phyloP scores from a whole-genome alignment of 2,888 invertebrate species.

The Xestia xanthographa region DNA sequence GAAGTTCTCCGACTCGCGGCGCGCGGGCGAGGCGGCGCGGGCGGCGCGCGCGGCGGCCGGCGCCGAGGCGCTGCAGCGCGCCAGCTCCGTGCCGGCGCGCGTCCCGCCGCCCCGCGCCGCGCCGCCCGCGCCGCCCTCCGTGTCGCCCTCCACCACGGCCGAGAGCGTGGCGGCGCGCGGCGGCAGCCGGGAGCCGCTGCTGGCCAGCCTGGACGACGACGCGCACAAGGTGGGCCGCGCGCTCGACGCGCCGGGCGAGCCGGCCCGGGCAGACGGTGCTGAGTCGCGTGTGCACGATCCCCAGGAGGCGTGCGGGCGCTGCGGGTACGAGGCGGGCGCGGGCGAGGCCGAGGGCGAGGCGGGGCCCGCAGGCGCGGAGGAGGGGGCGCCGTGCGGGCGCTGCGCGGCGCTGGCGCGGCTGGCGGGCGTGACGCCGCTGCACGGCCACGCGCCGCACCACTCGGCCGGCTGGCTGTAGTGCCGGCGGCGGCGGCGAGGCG shows the following conservation, averaged over 20 bases:
- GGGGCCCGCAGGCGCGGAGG: constrained; percentile 49
- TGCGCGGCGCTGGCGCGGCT: constrained; percentile 92
- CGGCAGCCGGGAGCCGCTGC: constrained; percentile 92
- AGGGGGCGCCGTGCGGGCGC: constrained; percentile 84
- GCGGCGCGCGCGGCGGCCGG: constrained; percentile 61
- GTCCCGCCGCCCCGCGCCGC: constrained; percentile 75
- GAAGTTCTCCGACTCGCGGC: constrained; percentile 95
- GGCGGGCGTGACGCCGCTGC: constrained; percentile 94
- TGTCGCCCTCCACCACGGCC: constrained; percentile 69
- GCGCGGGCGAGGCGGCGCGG: constrained; percentile 84
- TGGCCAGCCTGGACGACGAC: constrained; percentile 90
- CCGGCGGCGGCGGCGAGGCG: background rate
- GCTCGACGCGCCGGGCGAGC: constrained; percentile 1
- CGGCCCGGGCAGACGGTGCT: constrained; percentile 42
- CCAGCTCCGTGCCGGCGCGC: constrained; percentile 74
- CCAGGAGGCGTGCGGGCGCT: constrained; percentile 75
- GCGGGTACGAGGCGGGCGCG: constrained; percentile 72
- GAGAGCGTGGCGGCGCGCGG: constrained; percentile 75
- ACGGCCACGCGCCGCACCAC: constrained; percentile 92
- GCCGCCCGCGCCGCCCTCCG: constrained; percentile 70
- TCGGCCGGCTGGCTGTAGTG: constrained; percentile 93
- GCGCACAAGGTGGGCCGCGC: constrained; percentile 80
- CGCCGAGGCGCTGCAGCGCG: constrained; percentile 79
- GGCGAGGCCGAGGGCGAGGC: constrained; percentile 30
- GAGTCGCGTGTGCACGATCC: constrained; percentile 54